These are phyloP conservation scores for Melanerpes aurifrons DNA, from an alignment of 2,113 vertebrate species.

Conservation along the genomic window DNA sequence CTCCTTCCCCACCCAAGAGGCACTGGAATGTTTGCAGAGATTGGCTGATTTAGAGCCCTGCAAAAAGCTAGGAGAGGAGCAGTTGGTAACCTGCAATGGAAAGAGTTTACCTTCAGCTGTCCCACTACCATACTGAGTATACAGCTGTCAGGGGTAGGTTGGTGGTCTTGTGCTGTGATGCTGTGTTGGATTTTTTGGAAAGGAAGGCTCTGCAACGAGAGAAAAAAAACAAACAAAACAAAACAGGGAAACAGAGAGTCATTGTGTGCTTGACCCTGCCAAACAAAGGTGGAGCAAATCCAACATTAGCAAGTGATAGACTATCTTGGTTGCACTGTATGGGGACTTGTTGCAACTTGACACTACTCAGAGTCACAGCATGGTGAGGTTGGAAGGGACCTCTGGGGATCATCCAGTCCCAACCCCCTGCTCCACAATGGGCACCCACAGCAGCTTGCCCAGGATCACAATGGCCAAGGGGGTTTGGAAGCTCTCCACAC, in stretches of 20 bases:
- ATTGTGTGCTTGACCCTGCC: background rate
- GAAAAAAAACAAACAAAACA: constrained; percentile 9
- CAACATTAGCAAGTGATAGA: background rate
- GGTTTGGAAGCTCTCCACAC: too few species aligned
- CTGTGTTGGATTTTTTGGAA: constrained; percentile 98
- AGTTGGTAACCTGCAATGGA: background rate
- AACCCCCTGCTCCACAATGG: too few species aligned
- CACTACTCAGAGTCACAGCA: background rate
- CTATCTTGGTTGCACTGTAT: background rate
- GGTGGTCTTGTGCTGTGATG: constrained; percentile 98
- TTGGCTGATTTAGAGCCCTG: background rate
- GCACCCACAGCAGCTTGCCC: too few species aligned
- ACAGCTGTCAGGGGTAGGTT: constrained; percentile 96
- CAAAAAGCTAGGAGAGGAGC: background rate
- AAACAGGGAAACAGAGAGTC: background rate
- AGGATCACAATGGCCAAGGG: too few species aligned
- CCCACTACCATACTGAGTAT: constrained; percentile 99
- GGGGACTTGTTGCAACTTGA: background rate
- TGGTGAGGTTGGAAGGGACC: too few species aligned
- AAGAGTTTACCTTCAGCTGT: constrained; percentile 92
- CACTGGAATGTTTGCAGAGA: background rate
- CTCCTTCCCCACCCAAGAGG: background rate
- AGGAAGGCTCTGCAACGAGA: constrained; percentile 88
- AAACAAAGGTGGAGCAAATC: background rate
- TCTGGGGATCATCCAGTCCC: too few species aligned